Evolutionary conservation across 2,113 vertebrate genomes (phyloP).

Genomic region (Callipepla californica): DNA sequence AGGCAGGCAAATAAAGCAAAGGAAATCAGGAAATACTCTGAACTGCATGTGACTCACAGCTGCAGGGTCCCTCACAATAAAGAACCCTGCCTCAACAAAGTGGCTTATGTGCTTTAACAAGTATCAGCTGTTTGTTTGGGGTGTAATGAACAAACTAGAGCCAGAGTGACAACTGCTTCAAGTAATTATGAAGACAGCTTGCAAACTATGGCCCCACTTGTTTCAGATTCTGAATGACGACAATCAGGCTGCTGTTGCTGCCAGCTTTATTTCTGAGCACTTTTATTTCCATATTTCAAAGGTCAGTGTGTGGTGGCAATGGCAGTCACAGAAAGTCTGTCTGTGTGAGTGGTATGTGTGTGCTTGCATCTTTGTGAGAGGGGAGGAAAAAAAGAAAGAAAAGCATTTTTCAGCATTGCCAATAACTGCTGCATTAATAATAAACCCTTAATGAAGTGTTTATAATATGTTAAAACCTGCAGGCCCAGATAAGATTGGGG

Average conservation of each 20-base stretch:
- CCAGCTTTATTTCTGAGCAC: conserved; percentile 81
- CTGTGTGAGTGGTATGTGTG: conserved; percentile 31
- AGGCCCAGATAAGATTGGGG: background rate
- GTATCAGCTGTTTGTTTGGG: conserved; percentile 79
- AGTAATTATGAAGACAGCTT: conserved; percentile 82
- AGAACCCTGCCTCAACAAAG: conserved; percentile 77
- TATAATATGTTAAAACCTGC: background rate
- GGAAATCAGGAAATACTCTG: conserved; percentile 73
- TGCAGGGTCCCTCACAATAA: conserved; percentile 69
- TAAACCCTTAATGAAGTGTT: background rate
- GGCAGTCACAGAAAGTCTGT: conserved; percentile 69
- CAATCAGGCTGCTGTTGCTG: conserved; percentile 74
- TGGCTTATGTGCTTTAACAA: conserved; percentile 77
- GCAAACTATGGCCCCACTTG: conserved; percentile 79
- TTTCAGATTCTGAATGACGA: conserved; percentile 76
- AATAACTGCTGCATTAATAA: background rate
- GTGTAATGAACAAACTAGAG: conserved; percentile 77
- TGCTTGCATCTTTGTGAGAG: background rate
- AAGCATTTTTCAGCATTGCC: background rate
- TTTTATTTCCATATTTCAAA: conserved; percentile 84
- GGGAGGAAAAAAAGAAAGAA: conserved; percentile 16
- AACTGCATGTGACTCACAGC: conserved; percentile 77
- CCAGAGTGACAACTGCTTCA: conserved; percentile 80
- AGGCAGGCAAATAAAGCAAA: conserved; percentile 73
- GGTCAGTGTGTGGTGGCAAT: conserved; percentile 74